phyloP scores from a whole-genome alignment of 64 coral and sea anemone genomes.

The Actinia tenebrosa region DNA sequence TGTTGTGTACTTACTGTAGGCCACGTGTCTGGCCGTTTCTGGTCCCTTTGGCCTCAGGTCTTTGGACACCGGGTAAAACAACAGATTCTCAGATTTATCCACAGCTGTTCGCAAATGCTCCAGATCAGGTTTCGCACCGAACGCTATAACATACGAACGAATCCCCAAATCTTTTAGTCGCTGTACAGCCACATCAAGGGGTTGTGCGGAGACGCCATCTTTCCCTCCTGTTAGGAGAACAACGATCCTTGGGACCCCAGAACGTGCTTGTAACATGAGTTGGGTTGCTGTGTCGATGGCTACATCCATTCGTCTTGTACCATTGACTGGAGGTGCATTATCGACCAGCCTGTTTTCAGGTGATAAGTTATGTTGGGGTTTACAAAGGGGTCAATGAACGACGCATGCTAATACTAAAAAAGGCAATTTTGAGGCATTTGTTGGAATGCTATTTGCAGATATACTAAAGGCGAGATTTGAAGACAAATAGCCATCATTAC shows the following conservation, averaged over 20 bases:
- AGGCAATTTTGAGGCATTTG: too few relatives aligned
- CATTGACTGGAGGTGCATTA: constrained; percentile 19
- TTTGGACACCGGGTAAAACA: neutral
- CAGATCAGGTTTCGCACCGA: constrained; percentile 19
- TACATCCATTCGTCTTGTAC: constrained; percentile 60
- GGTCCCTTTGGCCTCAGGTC: neutral
- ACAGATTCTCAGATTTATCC: neutral
- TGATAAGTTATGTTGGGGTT: too few relatives aligned
- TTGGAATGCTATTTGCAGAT: too few relatives aligned
- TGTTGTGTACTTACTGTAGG: neutral
- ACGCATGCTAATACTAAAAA: too few relatives aligned
- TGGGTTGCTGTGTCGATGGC: constrained; percentile 44
- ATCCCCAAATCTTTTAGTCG: constrained; percentile 25
- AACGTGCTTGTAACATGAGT: constrained; percentile 12
- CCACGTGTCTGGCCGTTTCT: constrained; percentile 6
- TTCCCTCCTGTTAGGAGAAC: constrained; percentile 54
- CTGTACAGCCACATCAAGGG: constrained; percentile 10
- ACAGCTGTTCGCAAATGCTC: constrained; percentile 25
- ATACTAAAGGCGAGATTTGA: too few relatives aligned
- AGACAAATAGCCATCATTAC: too few relatives aligned
- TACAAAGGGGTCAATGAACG: too few relatives aligned
- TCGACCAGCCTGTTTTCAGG: constrained; percentile 22
- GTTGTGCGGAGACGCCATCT: neutral
- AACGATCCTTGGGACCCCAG: constrained; percentile 41
- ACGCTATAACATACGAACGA: constrained; percentile 30